Conservation (phyloP, 1,140 invertebrate species). For the Drosophila asahinai region DNA sequence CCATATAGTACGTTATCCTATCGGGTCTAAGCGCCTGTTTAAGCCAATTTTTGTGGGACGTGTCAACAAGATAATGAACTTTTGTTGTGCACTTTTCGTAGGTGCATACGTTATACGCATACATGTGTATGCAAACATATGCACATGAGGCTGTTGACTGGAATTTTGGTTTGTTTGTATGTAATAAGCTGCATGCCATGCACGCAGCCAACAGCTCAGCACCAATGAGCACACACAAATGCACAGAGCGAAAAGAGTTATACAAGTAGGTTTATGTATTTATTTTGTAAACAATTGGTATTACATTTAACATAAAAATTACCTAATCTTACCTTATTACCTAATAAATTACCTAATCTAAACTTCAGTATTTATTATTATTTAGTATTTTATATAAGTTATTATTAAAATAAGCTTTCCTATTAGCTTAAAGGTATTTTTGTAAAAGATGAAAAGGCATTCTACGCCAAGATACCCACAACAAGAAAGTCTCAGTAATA, state of each 20-base stretch:
- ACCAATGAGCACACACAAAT: conserved; percentile 15
- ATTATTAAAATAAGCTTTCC: not conserved
- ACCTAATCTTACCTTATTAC: too few species aligned
- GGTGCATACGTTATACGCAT: conserved; percentile 7
- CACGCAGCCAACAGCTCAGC: conserved; percentile 38
- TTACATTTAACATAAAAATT: not conserved
- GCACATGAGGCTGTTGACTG: conserved; percentile 31
- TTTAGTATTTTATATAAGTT: not conserved
- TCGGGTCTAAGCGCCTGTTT: conserved; percentile 8
- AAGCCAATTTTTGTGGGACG: conserved; percentile 63
- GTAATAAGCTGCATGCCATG: conserved; percentile 50
- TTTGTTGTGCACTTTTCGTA: conserved; percentile 59
- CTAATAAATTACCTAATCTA: too few species aligned
- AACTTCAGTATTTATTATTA: not conserved
- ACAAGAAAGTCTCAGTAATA: too few species aligned
- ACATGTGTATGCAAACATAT: conserved; percentile 60
- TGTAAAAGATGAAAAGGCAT: not conserved
- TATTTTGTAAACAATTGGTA: not conserved
- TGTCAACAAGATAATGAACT: conserved; percentile 80
- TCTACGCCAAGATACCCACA: not conserved
- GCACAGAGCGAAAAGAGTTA: not conserved
- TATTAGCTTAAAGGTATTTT: not conserved
- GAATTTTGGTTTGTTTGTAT: conserved; percentile 40
- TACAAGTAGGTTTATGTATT: not conserved
- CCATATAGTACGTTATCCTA: not conserved